These are phyloP conservation scores for Lepidurus packardi DNA, from an alignment of 1,140 invertebrate genomes.

Conservation along the genomic window DNA sequence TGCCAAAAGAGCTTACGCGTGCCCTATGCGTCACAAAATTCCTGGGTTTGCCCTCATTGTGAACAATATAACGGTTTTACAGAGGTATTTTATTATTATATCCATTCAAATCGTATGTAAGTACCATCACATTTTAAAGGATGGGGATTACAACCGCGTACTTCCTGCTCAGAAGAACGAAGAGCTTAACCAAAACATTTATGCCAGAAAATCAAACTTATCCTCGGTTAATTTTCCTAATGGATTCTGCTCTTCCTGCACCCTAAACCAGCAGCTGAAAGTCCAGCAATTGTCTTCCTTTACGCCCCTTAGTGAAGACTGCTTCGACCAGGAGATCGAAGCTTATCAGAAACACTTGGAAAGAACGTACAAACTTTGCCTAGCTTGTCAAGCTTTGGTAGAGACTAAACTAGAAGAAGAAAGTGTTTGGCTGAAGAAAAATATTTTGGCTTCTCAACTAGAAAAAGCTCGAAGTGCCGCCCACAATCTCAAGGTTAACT, in stretches of 20 bases:
- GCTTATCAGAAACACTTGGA: conserved; percentile 32
- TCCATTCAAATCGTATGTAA: neutral
- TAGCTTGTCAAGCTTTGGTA: neutral
- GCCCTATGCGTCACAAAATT: conserved; percentile 44
- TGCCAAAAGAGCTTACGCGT: conserved; percentile 43
- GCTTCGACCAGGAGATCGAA: conserved; percentile 37
- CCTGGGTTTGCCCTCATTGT: conserved; percentile 47
- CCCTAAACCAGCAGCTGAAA: conserved; percentile 44
- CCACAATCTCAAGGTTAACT: neutral
- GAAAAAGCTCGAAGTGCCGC: neutral
- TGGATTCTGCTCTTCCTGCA: conserved; percentile 43
- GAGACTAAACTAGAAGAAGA: neutral
- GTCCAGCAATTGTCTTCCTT: conserved; percentile 43
- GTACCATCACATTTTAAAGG: conserved; percentile 38
- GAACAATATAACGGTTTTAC: conserved; percentile 50
- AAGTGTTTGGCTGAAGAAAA: neutral
- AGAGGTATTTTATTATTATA: conserved; percentile 39
- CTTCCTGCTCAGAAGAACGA: conserved; percentile 46
- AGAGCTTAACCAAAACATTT: conserved; percentile 40
- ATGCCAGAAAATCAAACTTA: neutral
- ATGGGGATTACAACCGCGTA: conserved; percentile 48
- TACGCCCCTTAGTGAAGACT: conserved; percentile 42
- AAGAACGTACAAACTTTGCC: neutral
- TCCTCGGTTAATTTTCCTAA: conserved; percentile 30
- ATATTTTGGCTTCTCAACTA: neutral